These are phyloP conservation scores for Sesamia inferens DNA, from an alignment of 2,888 invertebrate genomes.

Conservation along the genomic window DNA sequence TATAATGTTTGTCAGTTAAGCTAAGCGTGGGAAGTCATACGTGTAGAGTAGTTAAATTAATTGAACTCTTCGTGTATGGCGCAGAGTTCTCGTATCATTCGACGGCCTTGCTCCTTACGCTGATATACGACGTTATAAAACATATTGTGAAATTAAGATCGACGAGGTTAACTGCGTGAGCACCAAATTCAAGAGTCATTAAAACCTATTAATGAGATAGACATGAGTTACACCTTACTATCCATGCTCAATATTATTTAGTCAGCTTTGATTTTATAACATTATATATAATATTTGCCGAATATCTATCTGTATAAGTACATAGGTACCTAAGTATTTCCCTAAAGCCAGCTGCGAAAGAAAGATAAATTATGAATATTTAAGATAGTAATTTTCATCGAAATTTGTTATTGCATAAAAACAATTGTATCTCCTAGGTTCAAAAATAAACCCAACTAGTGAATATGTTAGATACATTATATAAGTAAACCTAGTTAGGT, in stretches of 20 bases:
- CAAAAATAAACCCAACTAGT: not conserved
- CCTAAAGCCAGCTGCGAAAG: not conserved
- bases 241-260: not conserved
- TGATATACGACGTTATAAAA: slow-evolving; percentile 73
- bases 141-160: slow-evolving; percentile 70
- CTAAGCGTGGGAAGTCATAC: slow-evolving; percentile 81
- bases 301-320: not conserved
- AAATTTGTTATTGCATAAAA: not conserved
- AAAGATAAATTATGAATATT: not conserved
- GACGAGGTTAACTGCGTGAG: slow-evolving; percentile 66
- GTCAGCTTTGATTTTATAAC: not conserved
- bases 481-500: slow-evolving; percentile 1
- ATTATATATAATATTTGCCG: not conserved
- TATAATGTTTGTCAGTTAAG: slow-evolving; percentile 5
- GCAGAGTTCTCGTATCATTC: slow-evolving; percentile 69
- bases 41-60: slow-evolving; percentile 81
- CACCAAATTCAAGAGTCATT: slow-evolving; percentile 46
- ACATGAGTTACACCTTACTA: not conserved
- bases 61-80: slow-evolving; percentile 76
- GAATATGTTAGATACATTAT: not conserved
- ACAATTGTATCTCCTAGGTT: not conserved
- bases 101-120: slow-evolving; percentile 73
- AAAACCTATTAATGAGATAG: slow-evolving; percentile 23
- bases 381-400: not conserved
- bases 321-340: not conserved